Base-by-base conservation (phyloP, 2,797 vertebrate species). In the Enteromius anoplus region DNA sequence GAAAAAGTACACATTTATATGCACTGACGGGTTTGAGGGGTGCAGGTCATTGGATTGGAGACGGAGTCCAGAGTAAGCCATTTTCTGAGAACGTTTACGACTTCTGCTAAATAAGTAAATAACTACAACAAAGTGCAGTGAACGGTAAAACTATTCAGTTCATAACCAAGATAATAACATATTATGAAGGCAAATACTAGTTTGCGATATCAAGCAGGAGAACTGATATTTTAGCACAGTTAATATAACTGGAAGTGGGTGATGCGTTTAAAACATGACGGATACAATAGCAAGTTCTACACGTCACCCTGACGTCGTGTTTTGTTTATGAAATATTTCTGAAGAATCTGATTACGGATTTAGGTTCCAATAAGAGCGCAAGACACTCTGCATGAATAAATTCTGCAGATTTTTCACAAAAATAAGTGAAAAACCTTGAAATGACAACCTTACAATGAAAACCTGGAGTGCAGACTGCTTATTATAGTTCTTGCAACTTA, bases 1-100 rank as follows among this genome's bases (percentile, higher is more conserved):
- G 71, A 45, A 68, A 82, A 62, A 60, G 72, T 29, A 65, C 26
- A 40, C 19, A 15, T 15, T 65, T 78, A 34, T 45, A 45, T 29
- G 55, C 21, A 23, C n/a, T 77, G 55, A 62, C 21, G 15, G 15
- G 75, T 47, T 62, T 40, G 51, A 76, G 14, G n/a, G n/a, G 34
- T 62, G n/a, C 14, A 62, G 15, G 23, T 62, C 37, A 45, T 62
- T 62, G 17, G 34, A 40, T 23, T 15, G 47, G 15, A 40, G 32
- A 32, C 11, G 5, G 32, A 8, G 21, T 62, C 1, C 3, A 60
- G 5, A 53, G 51, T 53, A 53, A 32, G 60, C 23, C 8, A 64
- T 15, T 32, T 64, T 64, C 26, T 15, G 26, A 29, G 12, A 62
- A 62, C 3, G 23, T 15, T 6, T 6, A 15, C 15, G 60, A 62